phyloP scores from a whole-genome alignment of 1,140 invertebrate genomes.

The Neodiprion virginianus region DNA sequence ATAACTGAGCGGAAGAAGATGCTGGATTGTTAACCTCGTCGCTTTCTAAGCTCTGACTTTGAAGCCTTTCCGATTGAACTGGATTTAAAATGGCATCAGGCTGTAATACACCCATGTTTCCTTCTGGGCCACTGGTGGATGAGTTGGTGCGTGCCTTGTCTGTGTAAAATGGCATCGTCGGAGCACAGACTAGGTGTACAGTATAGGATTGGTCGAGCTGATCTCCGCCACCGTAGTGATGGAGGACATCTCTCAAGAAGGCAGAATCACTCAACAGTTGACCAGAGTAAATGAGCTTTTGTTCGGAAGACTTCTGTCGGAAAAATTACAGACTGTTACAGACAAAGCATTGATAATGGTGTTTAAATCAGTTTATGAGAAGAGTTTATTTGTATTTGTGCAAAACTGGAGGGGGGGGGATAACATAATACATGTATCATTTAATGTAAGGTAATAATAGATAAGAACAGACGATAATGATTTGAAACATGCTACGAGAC shows the following conservation, averaged over 20 bases:
- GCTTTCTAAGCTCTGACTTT: background rate
- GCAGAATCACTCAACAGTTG: constrained; percentile 80
- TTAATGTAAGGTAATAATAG: background rate
- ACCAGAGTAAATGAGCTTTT: constrained; percentile 92
- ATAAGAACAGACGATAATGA: too few species aligned
- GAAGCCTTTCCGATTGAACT: constrained; percentile 51
- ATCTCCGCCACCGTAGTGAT: constrained; percentile 74
- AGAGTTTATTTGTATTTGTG: background rate
- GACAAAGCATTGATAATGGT: background rate
- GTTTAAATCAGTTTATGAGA: background rate
- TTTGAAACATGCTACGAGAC: too few species aligned
- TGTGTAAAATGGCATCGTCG: constrained; percentile 47
- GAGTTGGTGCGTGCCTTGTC: constrained; percentile 30
- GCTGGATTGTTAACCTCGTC: background rate
- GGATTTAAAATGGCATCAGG: constrained; percentile 44
- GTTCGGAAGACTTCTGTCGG: constrained; percentile 76
- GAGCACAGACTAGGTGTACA: constrained; percentile 82
- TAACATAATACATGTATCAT: background rate
- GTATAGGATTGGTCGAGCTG: constrained; percentile 67
- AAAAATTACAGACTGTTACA: constrained; percentile 30
- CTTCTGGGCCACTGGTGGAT: constrained; percentile 37
- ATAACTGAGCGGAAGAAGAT: constrained; percentile 37
- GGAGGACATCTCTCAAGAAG: constrained; percentile 80
- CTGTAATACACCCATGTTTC: constrained; percentile 48
- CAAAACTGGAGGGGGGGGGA: too few species aligned